Evolutionary conservation across 2,888 invertebrate genomes (phyloP), one percentile per base, ranked within the genome.

Genomic region (Hyposoter didymator): DNA sequence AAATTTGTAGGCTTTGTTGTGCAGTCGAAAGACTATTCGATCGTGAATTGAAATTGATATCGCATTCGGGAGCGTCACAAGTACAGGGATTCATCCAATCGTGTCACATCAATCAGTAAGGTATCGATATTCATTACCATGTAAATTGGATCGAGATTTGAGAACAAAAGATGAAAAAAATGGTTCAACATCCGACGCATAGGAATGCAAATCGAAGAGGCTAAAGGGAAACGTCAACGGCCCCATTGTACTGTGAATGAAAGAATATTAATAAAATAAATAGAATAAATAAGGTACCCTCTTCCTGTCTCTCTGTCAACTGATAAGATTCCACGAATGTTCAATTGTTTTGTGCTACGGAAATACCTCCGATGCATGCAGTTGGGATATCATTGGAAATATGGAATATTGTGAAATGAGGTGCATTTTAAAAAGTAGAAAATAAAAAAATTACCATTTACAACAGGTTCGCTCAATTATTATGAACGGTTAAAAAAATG

Each of bases 81-180:
- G 17, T 47, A 12, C 7, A 28, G 47, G n/a, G 32, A 62, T 62
- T 17, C 62, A 39, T 49, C 14, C 49, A 28, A 39, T 45, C n/a
- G 67, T 66, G 17, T 45, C 66, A 47, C 55, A 52, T n/a, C 19
- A 7, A 67, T 45, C 43, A 45, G 19, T 76, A 62, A 12, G 5
- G n/a, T 49, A 39, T 84, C 67, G 64, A 84, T 70, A 72, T 76
- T 76, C 75, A 76, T 80, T 66, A 72, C 55, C 49, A 78, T 78
- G 84, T 28, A 73, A 81, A 84, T 84, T 78, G 52, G 52, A 52
- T 43, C 22, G 76, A n/a, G 73, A 73, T 55, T 43, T 59, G 73
- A 47, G 17, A 28, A 55, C 43, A 8, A 17, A 66, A 7, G 32
- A 43, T 22, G 12, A 17, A 64, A 73, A 82, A 59, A n/a, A 52